These are phyloP conservation scores for Potamilus streckersoni DNA, from an alignment of 1,140 invertebrate genomes.

Conservation along the genomic window DNA sequence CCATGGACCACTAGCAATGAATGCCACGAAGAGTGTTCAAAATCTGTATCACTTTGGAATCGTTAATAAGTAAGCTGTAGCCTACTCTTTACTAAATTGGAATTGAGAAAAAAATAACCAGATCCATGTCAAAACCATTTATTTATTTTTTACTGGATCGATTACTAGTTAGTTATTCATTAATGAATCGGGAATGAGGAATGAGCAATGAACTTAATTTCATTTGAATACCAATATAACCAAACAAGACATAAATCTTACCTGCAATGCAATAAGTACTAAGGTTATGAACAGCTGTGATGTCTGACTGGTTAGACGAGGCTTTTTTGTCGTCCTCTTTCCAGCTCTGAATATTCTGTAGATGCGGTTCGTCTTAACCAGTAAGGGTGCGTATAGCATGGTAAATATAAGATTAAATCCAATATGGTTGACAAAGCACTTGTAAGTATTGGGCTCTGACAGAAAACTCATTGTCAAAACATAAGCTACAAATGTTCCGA, in stretches of 20 bases:
- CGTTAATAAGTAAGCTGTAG: too few species aligned
- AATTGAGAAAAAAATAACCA: too few species aligned
- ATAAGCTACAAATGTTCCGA: constrained; percentile 47
- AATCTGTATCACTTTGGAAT: too few species aligned
- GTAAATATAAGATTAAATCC: constrained; percentile 79
- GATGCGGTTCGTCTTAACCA: constrained; percentile 90
- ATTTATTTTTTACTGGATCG: too few species aligned
- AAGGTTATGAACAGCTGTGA: constrained; percentile 51
- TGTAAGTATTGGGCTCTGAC: constrained; percentile 76
- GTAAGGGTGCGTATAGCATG: constrained; percentile 83
- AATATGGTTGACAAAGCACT: constrained; percentile 80
- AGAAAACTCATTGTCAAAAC: constrained; percentile 48
- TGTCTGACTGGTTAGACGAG: constrained; percentile 42
- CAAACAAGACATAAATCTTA: constrained; percentile 18
- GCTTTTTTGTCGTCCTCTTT: constrained; percentile 38
- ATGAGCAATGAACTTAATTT: too few species aligned
- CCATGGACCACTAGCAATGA: too few species aligned
- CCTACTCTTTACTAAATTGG: too few species aligned
- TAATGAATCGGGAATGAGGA: too few species aligned
- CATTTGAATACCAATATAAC: not conserved
- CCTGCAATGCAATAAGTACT: constrained; percentile 47
- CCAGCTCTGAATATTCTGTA: constrained; percentile 91
- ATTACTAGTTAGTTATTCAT: too few species aligned
- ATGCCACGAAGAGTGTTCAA: too few species aligned
- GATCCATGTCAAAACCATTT: too few species aligned